phyloP scores from a whole-genome alignment of 2,797 vertebrate genomes.

The Eulemur coronatus region DNA sequence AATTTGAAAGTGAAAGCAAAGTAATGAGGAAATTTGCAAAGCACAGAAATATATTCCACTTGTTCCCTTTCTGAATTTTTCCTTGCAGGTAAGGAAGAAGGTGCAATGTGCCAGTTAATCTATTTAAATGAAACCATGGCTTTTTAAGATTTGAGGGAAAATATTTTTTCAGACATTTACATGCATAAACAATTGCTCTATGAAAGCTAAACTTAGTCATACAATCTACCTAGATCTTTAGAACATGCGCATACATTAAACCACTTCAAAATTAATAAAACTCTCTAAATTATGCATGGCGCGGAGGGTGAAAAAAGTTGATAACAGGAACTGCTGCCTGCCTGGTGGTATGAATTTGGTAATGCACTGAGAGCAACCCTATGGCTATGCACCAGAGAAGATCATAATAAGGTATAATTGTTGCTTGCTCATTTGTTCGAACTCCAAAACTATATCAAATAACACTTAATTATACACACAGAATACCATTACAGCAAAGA shows the following conservation, averaged over 20 bases:
- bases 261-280: conserved; percentile 83
- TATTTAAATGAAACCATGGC: conserved; percentile 78
- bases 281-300: conserved; percentile 83
- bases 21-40: conserved; percentile 79
- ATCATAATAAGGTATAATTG: conserved; percentile 85
- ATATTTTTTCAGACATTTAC: conserved; percentile 81
- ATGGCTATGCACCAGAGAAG: conserved; percentile 79
- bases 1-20: conserved; percentile 80
- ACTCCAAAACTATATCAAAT: conserved; percentile 87
- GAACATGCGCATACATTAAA: conserved; percentile 81
- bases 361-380: conserved; percentile 78
- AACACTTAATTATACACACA: conserved; percentile 86
- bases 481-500: conserved; percentile 82
- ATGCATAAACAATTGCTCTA: conserved; percentile 79
- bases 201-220: conserved; percentile 81
- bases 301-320: conserved; percentile 81
- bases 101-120: conserved; percentile 81
- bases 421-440: conserved; percentile 87
- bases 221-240: conserved; percentile 75
- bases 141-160: conserved; percentile 80
- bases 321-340: conserved; percentile 85
- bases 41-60: conserved; percentile 76
- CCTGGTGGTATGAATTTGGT: conserved; percentile 78
- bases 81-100: conserved; percentile 78
- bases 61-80: conserved; percentile 71